These are phyloP conservation scores for Allolobophora icterica DNA, from an alignment of 2,888 invertebrate species.

Conservation along the genomic window DNA sequence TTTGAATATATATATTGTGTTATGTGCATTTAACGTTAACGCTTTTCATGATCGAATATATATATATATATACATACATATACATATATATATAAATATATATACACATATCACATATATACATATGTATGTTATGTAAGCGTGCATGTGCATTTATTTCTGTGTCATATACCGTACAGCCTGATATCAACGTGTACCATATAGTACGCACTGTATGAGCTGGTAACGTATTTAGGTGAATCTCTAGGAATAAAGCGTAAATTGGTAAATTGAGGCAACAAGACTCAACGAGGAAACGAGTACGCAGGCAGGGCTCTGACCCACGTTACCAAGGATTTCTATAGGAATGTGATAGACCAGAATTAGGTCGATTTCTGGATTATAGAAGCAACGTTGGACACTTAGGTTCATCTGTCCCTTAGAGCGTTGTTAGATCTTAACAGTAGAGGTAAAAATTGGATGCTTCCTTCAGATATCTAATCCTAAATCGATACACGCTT, in stretches of 20 bases:
- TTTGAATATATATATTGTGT: background rate
- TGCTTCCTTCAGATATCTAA: too few relatives aligned
- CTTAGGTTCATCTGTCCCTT: background rate
- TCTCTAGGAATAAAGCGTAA: background rate
- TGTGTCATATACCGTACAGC: background rate
- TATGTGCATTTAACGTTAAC: too few relatives aligned
- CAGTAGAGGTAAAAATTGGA: background rate
- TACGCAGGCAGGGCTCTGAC: too few relatives aligned
- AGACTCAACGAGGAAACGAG: background rate
- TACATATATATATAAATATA: slow-evolving; percentile 7
- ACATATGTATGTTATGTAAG: background rate
- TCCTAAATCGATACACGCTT: too few relatives aligned
- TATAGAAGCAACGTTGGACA: background rate
- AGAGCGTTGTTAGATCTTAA: background rate
- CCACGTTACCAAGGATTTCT: too few relatives aligned
- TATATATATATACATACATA: background rate
- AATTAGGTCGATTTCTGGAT: background rate
- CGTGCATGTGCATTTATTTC: background rate
- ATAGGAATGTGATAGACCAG: background rate
- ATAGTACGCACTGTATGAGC: background rate
- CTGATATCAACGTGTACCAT: background rate
- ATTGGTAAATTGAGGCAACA: background rate
- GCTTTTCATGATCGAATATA: too few relatives aligned
- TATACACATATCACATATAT: background rate
- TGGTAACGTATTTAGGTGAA: background rate